phyloP scores from a whole-genome alignment of 1,140 invertebrate species.

The Phocides pigmalion region DNA sequence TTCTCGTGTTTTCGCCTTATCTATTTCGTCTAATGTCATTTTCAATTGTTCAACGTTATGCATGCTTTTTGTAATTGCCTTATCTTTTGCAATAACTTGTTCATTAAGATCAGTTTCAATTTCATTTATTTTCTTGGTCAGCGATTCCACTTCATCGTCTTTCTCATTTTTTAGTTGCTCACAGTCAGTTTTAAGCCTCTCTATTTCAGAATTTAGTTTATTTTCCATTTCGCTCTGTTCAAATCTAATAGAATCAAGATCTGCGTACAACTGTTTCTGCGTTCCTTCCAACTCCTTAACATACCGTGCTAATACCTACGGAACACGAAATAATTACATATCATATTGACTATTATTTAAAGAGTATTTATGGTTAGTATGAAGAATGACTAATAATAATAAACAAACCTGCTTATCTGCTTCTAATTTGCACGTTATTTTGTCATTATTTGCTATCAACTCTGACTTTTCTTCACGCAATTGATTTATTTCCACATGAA shows the following conservation, averaged over 20 bases:
- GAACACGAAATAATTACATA: conserved; percentile 45
- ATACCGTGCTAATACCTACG: conserved; percentile 60
- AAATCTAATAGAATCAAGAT: conserved; percentile 42
- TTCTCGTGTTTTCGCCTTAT: conserved; percentile 59
- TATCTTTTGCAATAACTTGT: conserved; percentile 49
- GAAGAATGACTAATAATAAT: conserved; percentile 25
- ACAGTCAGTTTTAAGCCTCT: conserved; percentile 68
- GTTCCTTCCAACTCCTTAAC: conserved; percentile 47
- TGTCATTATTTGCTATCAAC: conserved; percentile 48
- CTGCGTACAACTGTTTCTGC: conserved; percentile 42
- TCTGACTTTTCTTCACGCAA: conserved; percentile 47
- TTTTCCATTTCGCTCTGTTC: conserved; percentile 53
- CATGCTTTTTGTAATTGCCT: conserved; percentile 58
- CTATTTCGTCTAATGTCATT: conserved; percentile 58
- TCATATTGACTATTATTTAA: conserved; percentile 10
- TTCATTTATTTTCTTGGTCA: conserved; percentile 45
- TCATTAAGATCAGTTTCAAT: conserved; percentile 35
- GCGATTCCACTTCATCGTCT: conserved; percentile 52
- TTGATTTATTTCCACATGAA: conserved; percentile 49
- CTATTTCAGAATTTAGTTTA: conserved; percentile 66
- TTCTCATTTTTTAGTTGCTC: conserved; percentile 71
- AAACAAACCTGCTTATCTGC: conserved; percentile 68
- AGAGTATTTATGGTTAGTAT: conserved; percentile 28
- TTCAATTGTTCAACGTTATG: conserved; percentile 61
- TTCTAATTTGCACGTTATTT: conserved; percentile 37